These are phyloP conservation scores for Pangasius krempfi DNA, from an alignment of 2,797 vertebrate genomes.

Conservation along the genomic window DNA sequence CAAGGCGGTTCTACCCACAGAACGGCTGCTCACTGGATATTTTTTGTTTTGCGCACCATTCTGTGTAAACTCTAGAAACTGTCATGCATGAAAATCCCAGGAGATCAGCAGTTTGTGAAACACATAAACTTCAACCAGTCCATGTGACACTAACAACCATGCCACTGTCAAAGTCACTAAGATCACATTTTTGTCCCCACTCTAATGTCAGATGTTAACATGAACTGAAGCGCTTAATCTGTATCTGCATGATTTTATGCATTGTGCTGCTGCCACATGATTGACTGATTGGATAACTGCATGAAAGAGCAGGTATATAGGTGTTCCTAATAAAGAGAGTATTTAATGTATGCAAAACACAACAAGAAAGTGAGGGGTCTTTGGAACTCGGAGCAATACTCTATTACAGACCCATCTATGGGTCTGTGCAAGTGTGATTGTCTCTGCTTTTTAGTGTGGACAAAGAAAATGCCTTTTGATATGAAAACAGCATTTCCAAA, in stretches of 20 bases:
- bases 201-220: background rate
- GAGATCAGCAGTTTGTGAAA: background rate
- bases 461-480: background rate
- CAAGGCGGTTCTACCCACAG: background rate
- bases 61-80: background rate
- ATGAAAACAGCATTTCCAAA: slow-evolving; percentile 23
- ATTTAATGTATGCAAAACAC: background rate
- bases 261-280: background rate
- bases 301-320: background rate
- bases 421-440: background rate
- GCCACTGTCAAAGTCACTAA: background rate
- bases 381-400: background rate
- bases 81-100: background rate
- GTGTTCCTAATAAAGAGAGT: too few species aligned
- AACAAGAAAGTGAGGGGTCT: background rate
- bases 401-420: background rate
- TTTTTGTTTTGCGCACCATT: background rate
- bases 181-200: background rate
- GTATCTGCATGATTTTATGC: background rate
- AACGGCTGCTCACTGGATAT: background rate
- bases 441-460: slow-evolving; percentile 9
- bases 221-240: background rate
- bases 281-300: background rate
- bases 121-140: background rate
- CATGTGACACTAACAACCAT: background rate